Evolutionary conservation across 2,888 invertebrate species (phyloP).

Genomic region (Phyllotreta cruciferae): DNA sequence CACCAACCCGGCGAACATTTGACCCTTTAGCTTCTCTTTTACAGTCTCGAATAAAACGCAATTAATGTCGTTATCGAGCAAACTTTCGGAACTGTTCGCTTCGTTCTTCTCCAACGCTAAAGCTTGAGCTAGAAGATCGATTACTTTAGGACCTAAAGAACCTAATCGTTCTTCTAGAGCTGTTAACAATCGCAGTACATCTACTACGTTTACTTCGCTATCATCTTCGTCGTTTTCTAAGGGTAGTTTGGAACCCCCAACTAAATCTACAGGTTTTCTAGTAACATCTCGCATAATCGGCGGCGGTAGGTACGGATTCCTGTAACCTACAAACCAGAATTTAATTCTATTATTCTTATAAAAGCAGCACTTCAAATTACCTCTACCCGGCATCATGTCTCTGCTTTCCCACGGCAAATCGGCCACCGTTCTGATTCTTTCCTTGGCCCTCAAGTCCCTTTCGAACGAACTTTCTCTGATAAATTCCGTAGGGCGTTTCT

Average conservation of each 20-base stretch:
- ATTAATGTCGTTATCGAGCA: slow-evolving; percentile 75
- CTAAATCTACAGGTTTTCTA: slow-evolving; percentile 44
- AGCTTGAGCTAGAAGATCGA: slow-evolving; percentile 78
- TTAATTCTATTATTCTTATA: neutral
- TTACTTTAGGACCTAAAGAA: slow-evolving; percentile 81
- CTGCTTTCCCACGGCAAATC: slow-evolving; percentile 50
- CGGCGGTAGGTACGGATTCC: slow-evolving; percentile 50
- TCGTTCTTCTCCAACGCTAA: slow-evolving; percentile 76
- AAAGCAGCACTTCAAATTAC: neutral
- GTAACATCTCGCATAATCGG: slow-evolving; percentile 55
- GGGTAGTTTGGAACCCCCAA: slow-evolving; percentile 7
- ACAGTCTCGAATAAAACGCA: slow-evolving; percentile 83
- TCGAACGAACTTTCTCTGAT: slow-evolving; percentile 47
- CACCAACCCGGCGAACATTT: slow-evolving; percentile 57
- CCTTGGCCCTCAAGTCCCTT: slow-evolving; percentile 45
- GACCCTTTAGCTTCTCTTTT: slow-evolving; percentile 79
- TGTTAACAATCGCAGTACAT: slow-evolving; percentile 76
- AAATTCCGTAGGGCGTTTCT: slow-evolving; percentile 14
- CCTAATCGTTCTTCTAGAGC: slow-evolving; percentile 85
- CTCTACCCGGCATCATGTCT: slow-evolving; percentile 40
- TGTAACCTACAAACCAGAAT: slow-evolving; percentile 15
- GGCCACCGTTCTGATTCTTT: slow-evolving; percentile 48
- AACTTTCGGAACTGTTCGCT: slow-evolving; percentile 77
- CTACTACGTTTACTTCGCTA: slow-evolving; percentile 66
- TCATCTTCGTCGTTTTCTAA: slow-evolving; percentile 62